Conservation (phyloP, 2,888 invertebrate species). For the Dioctria rufipes region DNA sequence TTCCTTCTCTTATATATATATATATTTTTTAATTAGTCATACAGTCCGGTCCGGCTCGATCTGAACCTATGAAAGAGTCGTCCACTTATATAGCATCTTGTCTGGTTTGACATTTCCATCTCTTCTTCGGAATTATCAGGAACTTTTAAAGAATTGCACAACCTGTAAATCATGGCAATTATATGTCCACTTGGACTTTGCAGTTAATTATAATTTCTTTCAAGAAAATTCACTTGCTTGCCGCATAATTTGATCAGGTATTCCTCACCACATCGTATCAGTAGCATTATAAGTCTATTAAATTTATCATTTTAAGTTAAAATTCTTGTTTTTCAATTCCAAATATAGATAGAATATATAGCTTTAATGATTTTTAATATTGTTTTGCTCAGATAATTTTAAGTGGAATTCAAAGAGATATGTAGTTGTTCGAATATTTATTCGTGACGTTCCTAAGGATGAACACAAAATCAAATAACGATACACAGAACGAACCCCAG, state of each 20-base stretch:
- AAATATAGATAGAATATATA: background rate
- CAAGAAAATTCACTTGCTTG: background rate
- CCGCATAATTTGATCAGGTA: background rate
- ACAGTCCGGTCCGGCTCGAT: background rate
- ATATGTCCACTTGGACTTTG: conserved; percentile 17
- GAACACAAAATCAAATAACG: too few species aligned
- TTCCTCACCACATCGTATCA: background rate
- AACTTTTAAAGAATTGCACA: conserved; percentile 33
- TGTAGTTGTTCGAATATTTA: too few species aligned
- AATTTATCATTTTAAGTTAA: background rate
- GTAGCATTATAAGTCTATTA: background rate
- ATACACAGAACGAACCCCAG: too few species aligned
- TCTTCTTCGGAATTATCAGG: conserved; percentile 18
- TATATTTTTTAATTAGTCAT: background rate
- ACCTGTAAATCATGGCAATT: conserved; percentile 37
- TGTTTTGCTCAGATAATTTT: background rate
- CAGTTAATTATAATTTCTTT: conserved; percentile 43
- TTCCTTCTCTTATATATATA: background rate
- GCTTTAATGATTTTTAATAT: background rate
- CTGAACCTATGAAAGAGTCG: background rate
- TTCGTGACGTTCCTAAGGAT: too few species aligned
- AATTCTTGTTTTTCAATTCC: background rate
- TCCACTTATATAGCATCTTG: conserved; percentile 12
- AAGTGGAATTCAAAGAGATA: background rate
- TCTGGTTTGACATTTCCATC: conserved; percentile 39